These are phyloP conservation scores for Panthera tigris DNA, from an alignment of 2,113 vertebrate species.

Conservation along the genomic window DNA sequence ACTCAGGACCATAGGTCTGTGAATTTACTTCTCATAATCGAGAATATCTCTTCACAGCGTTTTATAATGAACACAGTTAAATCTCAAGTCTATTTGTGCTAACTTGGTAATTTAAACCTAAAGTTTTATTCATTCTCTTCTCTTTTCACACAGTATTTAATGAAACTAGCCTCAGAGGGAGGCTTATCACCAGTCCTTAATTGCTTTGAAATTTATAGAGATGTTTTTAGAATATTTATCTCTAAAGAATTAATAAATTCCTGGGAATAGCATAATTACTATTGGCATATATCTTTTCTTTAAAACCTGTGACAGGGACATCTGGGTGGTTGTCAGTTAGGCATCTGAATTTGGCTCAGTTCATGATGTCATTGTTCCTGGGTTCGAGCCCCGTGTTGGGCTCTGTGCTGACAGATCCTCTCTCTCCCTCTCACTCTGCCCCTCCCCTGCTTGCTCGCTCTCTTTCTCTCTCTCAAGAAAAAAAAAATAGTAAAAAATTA, in stretches of 20 bases:
- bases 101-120: conserved; percentile 6
- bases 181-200: conserved; percentile 37
- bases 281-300: neutral
- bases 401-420: too few relatives aligned
- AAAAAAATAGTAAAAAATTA: too few relatives aligned
- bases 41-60: neutral
- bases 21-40: neutral
- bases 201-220: conserved; percentile 36
- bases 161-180: neutral
- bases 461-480: too few relatives aligned
- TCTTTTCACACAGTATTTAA: conserved; percentile 1
- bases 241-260: conserved; percentile 25
- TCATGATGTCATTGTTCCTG: too few relatives aligned
- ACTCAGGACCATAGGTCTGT: neutral
- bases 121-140: neutral
- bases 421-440: too few relatives aligned
- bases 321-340: too few relatives aligned
- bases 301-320: neutral
- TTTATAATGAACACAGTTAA: neutral
- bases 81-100: neutral
- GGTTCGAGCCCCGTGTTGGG: too few relatives aligned
- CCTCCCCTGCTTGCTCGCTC: too few relatives aligned
- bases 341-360: too few relatives aligned
- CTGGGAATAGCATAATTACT: neutral
- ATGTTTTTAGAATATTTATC: neutral